A percentile compares a stretch with the other conserved stretches of the same genome.
These are phyloP conservation scores for Ceratosolen fusciceps DNA, from an alignment of 1,140 invertebrate species.

Conservation along the genomic window DNA sequence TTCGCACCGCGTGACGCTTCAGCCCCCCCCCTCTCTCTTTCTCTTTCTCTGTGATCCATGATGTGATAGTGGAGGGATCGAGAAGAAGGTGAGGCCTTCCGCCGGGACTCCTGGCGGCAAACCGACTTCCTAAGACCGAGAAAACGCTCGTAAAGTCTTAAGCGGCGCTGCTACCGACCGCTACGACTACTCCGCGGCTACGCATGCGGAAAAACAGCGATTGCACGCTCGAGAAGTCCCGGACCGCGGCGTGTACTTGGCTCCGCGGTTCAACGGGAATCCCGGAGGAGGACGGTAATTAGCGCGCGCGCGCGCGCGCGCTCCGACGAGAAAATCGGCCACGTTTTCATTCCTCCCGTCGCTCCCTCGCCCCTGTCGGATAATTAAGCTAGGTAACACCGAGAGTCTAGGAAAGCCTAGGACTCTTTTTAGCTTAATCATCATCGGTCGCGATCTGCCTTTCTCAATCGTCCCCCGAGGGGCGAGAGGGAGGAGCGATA, in stretches of 20 bases:
- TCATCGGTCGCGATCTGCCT: no score
- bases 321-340: background rate
- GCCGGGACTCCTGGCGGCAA: no score
- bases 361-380: no score
- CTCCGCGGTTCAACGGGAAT: background rate
- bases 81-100: background rate
- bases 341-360: no score
- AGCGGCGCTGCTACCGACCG: background rate
- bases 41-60: background rate
- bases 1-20: background rate
- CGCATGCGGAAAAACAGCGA: constrained; percentile 41
- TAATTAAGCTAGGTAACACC: no score
- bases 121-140: background rate
- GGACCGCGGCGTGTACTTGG: background rate
- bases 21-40: background rate
- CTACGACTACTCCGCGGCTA: background rate
- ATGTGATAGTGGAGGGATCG: background rate
- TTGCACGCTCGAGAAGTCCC: constrained; percentile 43
- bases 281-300: constrained; percentile 2
- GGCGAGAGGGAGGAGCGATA: background rate
- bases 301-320: no score
- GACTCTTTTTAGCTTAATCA: no score
- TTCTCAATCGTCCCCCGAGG: background rate
- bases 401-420: no score
- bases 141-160: constrained; percentile 25